Evolutionary conservation across 2,113 vertebrate genomes (phyloP).

Genomic region (Talpa occidentalis): DNA sequence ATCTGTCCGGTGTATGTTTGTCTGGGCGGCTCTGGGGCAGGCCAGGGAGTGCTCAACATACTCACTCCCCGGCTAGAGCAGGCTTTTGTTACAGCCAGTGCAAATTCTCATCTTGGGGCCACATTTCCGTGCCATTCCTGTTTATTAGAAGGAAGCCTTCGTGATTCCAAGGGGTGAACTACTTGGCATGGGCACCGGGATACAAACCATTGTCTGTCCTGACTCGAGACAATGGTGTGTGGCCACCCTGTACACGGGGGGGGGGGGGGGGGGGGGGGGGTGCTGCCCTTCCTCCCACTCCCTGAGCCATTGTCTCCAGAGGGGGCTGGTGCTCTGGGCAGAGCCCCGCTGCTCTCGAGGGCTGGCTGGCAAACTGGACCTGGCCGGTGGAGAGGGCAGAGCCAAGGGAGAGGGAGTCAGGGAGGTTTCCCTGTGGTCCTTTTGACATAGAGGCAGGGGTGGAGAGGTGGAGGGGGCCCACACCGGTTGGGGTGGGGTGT

Average conservation of each 20-base stretch:
- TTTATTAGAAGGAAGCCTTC: not conserved
- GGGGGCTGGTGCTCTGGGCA: not conserved
- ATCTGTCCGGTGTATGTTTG: not conserved
- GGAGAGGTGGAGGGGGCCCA: not conserved
- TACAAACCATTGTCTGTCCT: not conserved
- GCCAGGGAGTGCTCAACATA: not conserved
- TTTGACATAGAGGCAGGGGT: not conserved
- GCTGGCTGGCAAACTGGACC: too few relatives aligned
- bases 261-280: too few relatives aligned
- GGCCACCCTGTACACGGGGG: not conserved
- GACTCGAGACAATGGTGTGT: slow-evolving; percentile 35
- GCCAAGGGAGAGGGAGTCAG: not conserved
- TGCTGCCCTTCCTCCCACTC: not conserved
- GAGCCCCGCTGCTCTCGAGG: not conserved
- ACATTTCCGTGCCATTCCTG: not conserved
- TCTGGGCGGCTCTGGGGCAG: slow-evolving; percentile 9
- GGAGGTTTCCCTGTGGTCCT: not conserved
- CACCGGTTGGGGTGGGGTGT: fast-evolving
- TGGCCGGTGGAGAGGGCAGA: not conserved
- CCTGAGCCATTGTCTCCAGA: slow-evolving; percentile 75
- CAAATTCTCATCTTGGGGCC: not conserved
- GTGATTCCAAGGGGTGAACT: not conserved
- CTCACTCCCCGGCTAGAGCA: not conserved
- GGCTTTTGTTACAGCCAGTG: slow-evolving; percentile 50
- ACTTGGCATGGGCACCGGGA: not conserved